Evolutionary conservation across 1,140 invertebrate genomes (phyloP), one percentile per base, ranked within the genome.

Genomic region (Lordiphosa mommai): DNA sequence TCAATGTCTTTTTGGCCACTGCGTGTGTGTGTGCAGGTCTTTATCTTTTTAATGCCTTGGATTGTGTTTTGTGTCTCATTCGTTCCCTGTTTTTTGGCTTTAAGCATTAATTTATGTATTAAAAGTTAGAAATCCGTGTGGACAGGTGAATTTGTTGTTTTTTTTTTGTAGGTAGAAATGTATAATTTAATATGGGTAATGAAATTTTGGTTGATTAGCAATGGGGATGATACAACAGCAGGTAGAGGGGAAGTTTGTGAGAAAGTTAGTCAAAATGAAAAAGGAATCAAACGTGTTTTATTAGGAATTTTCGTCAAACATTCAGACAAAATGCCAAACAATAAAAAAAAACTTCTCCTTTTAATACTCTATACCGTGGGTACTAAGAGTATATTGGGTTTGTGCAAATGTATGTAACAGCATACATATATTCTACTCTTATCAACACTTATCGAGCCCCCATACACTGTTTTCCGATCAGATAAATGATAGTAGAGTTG

Each of bases 51-150:
- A 77, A 84, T 84, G 56, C 65, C 17, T 33, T 59, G 70, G 56
- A 84, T 84, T 64, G 61, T 63, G 51, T 72, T 77, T 64, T 77
- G 40, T 77, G 64, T 70, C 44, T 13, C 12, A 37, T 49, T 48
- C 9, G 6, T 29, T 61, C 14, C 32, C 32, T 10, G 8, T 63
- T 49, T 57, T 65, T 66, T 36, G 61, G 59, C 68, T 72, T 72
- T 44, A 77, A 72, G 57, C 72, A 72, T 84, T 84, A 69, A 84
- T 84, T 84, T 84, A 77, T 70, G 72, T 84, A 72, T 77, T 82
- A 76, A 76, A 82, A 84, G 68, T 84, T 84, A 84, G 77, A 85
- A 84, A 84, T 84, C 79, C 77, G 72, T 84, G 77, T 85, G 77
- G 72, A 84, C 77, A 84, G 77, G 77, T 84, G 72, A 84, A 69